phyloP scores from a whole-genome alignment of 2,797 vertebrate genomes.

The Morelia viridis region DNA sequence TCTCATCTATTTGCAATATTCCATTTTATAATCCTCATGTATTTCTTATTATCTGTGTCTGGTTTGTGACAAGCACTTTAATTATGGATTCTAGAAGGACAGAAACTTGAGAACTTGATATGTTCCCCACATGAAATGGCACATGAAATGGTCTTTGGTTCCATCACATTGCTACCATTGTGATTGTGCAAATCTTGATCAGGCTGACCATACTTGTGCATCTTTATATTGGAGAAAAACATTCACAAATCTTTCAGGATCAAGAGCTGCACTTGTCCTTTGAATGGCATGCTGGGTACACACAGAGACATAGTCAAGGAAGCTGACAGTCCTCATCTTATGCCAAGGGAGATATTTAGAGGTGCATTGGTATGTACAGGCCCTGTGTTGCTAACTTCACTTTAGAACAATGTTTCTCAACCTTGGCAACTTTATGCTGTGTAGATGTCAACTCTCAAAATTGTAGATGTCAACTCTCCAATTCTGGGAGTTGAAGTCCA shows the following conservation, averaged over 20 bases:
- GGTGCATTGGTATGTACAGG: background rate
- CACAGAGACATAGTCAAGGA: background rate
- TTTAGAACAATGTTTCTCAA: background rate
- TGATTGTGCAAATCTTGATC: background rate
- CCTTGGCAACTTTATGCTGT: no score
- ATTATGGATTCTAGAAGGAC: background rate
- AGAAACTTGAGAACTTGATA: background rate
- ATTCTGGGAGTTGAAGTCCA: no score
- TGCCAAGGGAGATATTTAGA: background rate
- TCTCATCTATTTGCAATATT: slow-evolving; percentile 1
- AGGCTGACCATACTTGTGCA: background rate
- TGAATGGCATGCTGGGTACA: background rate
- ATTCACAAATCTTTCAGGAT: background rate
- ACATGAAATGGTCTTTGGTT: background rate
- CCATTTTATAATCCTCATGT: slow-evolving; percentile 3
- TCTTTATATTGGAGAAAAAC: background rate
- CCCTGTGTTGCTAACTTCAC: background rate
- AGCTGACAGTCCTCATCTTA: background rate
- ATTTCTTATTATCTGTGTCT: slow-evolving; percentile 1
- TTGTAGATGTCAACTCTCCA: no score
- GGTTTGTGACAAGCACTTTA: background rate
- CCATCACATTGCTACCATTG: background rate
- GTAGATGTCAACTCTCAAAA: no score
- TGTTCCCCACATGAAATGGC: background rate
- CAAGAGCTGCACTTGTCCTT: background rate